phyloP scores from a whole-genome alignment of 2,113 vertebrate genomes.

The Scortum barcoo region DNA sequence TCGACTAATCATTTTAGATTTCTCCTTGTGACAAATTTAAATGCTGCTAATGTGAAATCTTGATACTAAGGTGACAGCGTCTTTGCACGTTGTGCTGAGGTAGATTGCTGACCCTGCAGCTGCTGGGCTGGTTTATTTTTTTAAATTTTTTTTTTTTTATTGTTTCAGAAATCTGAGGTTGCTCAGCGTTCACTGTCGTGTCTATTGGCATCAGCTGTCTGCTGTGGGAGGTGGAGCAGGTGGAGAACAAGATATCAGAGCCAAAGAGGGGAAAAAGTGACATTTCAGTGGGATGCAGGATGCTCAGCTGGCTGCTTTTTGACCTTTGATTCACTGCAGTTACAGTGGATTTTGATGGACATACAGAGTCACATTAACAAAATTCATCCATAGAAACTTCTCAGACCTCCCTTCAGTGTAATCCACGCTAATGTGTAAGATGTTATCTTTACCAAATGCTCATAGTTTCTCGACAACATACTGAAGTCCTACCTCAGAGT shows the following conservation, averaged over 20 bases:
- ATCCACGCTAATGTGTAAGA: background rate
- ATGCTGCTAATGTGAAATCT: background rate
- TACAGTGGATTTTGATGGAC: background rate
- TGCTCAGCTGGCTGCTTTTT: background rate
- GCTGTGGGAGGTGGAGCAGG: conserved; percentile 25
- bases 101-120: background rate
- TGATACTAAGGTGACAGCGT: background rate
- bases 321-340: conserved; percentile 4
- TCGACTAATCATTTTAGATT: too few species aligned
- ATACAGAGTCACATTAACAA: background rate
- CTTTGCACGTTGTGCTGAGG: background rate
- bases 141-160: too few species aligned
- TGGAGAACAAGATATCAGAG: conserved; percentile 7
- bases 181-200: background rate
- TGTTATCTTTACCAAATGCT: background rate
- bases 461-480: background rate
- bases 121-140: too few species aligned
- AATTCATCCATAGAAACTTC: background rate
- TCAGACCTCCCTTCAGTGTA: too few species aligned
- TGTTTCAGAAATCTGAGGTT: background rate
- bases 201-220: background rate
- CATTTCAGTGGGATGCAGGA: background rate
- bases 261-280: background rate
- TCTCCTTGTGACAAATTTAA: too few species aligned
- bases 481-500: background rate